These are phyloP conservation scores for Dicycla oo DNA, from an alignment of 2,888 invertebrate species.

Conservation along the genomic window DNA sequence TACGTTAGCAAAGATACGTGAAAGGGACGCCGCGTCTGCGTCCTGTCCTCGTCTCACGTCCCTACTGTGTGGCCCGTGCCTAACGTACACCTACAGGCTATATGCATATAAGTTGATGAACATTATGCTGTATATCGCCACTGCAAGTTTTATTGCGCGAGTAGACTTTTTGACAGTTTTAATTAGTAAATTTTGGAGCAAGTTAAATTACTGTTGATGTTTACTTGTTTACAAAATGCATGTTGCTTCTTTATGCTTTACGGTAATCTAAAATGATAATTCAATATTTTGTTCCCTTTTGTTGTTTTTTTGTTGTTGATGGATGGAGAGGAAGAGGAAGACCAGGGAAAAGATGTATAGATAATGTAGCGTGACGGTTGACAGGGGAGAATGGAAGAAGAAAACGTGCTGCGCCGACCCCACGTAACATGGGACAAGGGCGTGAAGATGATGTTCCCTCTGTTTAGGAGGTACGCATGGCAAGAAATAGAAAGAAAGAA, in stretches of 20 bases:
- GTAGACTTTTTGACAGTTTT: conserved; percentile 4
- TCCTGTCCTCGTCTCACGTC: too few relatives aligned
- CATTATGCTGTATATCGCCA: not conserved
- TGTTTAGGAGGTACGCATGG: not conserved
- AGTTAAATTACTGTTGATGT: conserved; percentile 14
- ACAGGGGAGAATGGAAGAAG: too few relatives aligned
- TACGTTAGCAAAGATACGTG: too few relatives aligned
- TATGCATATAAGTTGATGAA: not conserved
- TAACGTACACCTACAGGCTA: not conserved
- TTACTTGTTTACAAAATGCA: conserved; percentile 1
- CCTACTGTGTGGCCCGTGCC: not conserved
- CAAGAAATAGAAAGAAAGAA: too few relatives aligned
- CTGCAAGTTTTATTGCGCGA: not conserved
- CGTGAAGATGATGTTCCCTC: not conserved
- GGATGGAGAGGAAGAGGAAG: not conserved
- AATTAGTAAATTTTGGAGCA: conserved; percentile 6
- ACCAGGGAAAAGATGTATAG: not conserved
- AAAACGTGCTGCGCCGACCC: too few relatives aligned
- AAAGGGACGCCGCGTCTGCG: too few relatives aligned
- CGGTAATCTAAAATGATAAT: not conserved
- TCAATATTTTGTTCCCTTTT: not conserved
- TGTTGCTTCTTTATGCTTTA: not conserved
- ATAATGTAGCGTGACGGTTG: not conserved
- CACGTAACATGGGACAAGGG: too few relatives aligned
- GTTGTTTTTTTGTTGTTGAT: not conserved